Base-by-base conservation (phyloP, 2,888 invertebrate genomes). In the Phasia obesa region DNA sequence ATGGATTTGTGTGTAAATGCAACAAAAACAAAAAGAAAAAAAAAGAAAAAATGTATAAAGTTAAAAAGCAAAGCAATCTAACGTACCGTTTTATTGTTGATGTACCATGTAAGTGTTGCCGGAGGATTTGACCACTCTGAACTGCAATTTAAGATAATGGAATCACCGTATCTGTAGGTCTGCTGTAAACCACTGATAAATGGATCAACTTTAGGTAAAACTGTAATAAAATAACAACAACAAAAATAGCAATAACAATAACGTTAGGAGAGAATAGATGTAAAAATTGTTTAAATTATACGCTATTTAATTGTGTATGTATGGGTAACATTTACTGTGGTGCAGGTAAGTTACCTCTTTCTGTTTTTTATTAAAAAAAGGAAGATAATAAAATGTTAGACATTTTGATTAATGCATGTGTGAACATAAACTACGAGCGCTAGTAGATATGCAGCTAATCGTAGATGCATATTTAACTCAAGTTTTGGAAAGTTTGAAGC, bases 71-170 rank as follows among this genome's bases (percentile, higher is more conserved):
- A 21, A 49, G 7, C 6, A 44, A 59, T 15, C 13, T 51, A 49
- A 89, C 90, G 86, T 90, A 91, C 91, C 87, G 90, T 90, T 88
- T 90, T 89, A 86, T 90, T 90, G 88, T 92, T 91, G 85, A 91
- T 91, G 84, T 89, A 91, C 92, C 92, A 91, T 74, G 88, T 89
- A 49, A 91, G 88, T 77, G 87, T 88, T 70, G 92, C 89, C 77
- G 89, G 88, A 57, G 91, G 91, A 88, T 88, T 91, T 57, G 91
- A 91, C 90, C 89, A 90, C 74, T 92, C 91, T 23, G 91, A 90
- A 79, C 91, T 91, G 87, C 91, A 91, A 86, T 91, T 91, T 85
- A 90, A 90, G 84, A 90, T 84, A 79, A 91, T 87, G 84, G 88
- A 89, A 86, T 91, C 92, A 74, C 90, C 90, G 85, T 90, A 90